Evolutionary conservation across 2,888 invertebrate species (phyloP).

Genomic region (Frankliniella intonsa): DNA sequence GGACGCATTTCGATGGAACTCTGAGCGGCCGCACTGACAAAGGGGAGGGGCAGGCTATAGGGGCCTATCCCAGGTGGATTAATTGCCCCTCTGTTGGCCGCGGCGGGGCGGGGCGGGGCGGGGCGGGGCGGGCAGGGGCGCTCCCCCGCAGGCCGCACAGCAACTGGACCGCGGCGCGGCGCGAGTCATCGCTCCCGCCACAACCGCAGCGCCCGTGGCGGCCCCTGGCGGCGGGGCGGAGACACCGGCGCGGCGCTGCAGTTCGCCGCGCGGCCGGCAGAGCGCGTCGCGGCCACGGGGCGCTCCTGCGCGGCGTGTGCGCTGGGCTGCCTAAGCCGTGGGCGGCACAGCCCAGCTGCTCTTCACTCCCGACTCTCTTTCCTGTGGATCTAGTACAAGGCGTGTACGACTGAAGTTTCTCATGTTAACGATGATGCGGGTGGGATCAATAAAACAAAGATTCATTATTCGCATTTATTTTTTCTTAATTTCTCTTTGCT

Average conservation of each 20-base stretch:
- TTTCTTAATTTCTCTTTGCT: neutral
- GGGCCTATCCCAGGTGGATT: neutral
- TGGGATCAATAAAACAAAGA: no score
- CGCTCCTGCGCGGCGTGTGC: no score
- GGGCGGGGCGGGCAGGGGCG: neutral
- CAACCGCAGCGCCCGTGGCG: neutral
- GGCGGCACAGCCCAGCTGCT: neutral
- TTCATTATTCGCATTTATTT: neutral
- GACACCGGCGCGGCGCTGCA: neutral
- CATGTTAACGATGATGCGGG: no score
- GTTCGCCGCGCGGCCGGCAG: neutral
- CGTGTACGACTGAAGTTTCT: no score
- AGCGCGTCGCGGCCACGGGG: neutral
- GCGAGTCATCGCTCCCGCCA: neutral
- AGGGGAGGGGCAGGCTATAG: neutral
- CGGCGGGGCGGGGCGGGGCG: constrained; percentile 2
- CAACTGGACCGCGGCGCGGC: neutral
- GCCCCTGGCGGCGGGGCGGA: neutral
- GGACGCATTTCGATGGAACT: neutral
- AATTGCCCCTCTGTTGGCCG: constrained; percentile 6
- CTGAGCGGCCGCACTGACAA: neutral
- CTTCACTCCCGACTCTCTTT: no score
- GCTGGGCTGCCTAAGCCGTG: neutral
- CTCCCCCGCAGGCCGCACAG: neutral
- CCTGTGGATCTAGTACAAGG: no score